phyloP scores from a whole-genome alignment of 1,140 invertebrate species.

The Rhopalosiphum maidis region DNA sequence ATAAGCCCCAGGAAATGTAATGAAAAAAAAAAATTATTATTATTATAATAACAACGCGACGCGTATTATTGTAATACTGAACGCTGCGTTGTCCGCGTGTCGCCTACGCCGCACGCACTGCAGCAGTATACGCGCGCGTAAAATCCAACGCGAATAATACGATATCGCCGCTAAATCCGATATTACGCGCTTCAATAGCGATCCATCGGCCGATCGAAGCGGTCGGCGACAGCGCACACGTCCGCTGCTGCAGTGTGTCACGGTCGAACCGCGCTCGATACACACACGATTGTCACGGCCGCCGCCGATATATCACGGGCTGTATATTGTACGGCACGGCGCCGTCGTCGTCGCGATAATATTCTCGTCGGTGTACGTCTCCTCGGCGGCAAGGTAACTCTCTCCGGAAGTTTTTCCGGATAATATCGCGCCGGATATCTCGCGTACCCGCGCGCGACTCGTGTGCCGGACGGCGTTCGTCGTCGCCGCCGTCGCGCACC shows the following conservation, averaged over 20 bases:
- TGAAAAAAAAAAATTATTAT: not conserved
- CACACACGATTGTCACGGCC: no score
- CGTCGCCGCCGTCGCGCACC: no score
- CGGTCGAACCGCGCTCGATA: conserved; percentile 39
- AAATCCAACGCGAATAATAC: not conserved
- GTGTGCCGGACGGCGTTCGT: no score
- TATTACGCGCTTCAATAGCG: not conserved
- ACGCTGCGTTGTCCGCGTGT: not conserved
- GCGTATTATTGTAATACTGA: not conserved
- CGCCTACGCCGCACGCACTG: not conserved
- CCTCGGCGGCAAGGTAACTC: no score
- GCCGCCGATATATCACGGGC: no score
- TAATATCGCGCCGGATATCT: no score
- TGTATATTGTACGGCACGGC: no score
- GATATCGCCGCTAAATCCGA: not conserved
- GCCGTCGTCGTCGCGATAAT: no score
- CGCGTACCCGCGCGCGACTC: no score
- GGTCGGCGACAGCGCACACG: not conserved
- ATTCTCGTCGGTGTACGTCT: no score
- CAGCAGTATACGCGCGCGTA: not conserved
- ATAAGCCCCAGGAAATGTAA: not conserved
- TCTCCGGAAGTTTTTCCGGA: no score
- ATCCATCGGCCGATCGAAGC: conserved; percentile 17
- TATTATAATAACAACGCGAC: not conserved
- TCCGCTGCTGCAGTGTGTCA: not conserved